These are phyloP conservation scores for Takifugu rubripes DNA, from an alignment of 2,797 vertebrate species.

Conservation along the genomic window DNA sequence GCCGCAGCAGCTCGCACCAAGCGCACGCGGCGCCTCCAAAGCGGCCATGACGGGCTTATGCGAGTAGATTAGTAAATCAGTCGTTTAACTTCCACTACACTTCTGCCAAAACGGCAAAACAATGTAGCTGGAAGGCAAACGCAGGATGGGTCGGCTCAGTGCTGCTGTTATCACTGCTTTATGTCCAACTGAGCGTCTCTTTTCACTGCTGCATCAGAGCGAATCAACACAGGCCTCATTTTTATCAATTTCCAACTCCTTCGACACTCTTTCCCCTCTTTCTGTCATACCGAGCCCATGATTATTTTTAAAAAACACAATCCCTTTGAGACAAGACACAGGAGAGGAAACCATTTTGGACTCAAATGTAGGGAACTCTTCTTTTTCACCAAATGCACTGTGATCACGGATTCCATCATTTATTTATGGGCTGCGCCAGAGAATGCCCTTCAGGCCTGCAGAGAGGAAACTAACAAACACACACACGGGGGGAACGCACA, in stretches of 20 bases:
- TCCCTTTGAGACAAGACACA: constrained; percentile 45
- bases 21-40: constrained; percentile 26
- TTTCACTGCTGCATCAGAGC: constrained; percentile 30
- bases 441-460: constrained; percentile 37
- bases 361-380: constrained; percentile 47
- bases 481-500: constrained; percentile 16
- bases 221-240: constrained; percentile 37
- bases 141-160: constrained; percentile 37
- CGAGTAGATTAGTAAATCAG: constrained; percentile 46
- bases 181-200: constrained; percentile 32
- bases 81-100: constrained; percentile 39
- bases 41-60: constrained; percentile 25
- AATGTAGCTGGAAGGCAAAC: constrained; percentile 38
- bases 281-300: constrained; percentile 25
- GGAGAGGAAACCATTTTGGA: constrained; percentile 56
- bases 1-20: constrained; percentile 1
- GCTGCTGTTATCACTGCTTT: constrained; percentile 43
- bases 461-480: constrained; percentile 18
- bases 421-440: constrained; percentile 60
- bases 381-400: constrained; percentile 59
- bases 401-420: constrained; percentile 60
- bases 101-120: constrained; percentile 7
- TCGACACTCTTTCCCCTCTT: constrained; percentile 6
- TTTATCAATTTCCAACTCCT: constrained; percentile 25
- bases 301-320: constrained; percentile 16